These are phyloP conservation scores for Zootermopsis nevadensis DNA, from an alignment of 2,888 invertebrate species.

Conservation along the genomic window DNA sequence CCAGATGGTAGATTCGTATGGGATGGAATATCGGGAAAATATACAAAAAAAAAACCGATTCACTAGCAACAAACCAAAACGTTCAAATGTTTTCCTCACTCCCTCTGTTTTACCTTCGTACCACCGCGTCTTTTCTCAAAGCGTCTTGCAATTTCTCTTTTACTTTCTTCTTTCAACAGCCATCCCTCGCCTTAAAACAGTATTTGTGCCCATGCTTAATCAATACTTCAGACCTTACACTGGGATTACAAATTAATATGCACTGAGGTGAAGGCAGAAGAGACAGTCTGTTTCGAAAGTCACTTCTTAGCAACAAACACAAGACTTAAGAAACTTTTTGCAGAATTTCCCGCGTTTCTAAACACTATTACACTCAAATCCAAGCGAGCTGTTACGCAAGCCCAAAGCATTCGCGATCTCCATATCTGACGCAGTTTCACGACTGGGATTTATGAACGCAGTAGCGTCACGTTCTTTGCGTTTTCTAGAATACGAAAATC, in stretches of 20 bases:
- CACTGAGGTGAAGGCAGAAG: not conserved
- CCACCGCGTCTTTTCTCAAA: not conserved
- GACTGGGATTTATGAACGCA: no score
- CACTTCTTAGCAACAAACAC: no score
- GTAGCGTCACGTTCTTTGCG: no score
- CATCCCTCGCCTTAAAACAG: not conserved
- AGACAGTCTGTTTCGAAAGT: no score
- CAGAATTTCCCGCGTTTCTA: no score
- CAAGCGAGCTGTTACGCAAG: no score
- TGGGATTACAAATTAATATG: conserved; percentile 20
- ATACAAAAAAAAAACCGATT: conserved; percentile 22
- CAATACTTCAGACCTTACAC: not conserved
- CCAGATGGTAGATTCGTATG: conserved; percentile 1
- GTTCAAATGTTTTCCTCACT: not conserved
- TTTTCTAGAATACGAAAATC: no score
- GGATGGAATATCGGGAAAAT: conserved; percentile 8
- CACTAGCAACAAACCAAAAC: conserved; percentile 12
- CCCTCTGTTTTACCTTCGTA: not conserved
- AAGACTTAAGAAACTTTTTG: no score
- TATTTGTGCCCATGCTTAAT: conserved; percentile 26
- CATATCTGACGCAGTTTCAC: no score
- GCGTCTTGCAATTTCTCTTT: not conserved
- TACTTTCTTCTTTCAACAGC: conserved; percentile 1
- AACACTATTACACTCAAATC: no score
- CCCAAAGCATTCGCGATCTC: no score